Evolutionary conservation across 1,140 invertebrate species (phyloP).

Genomic region (Aleiodes sp.): DNA sequence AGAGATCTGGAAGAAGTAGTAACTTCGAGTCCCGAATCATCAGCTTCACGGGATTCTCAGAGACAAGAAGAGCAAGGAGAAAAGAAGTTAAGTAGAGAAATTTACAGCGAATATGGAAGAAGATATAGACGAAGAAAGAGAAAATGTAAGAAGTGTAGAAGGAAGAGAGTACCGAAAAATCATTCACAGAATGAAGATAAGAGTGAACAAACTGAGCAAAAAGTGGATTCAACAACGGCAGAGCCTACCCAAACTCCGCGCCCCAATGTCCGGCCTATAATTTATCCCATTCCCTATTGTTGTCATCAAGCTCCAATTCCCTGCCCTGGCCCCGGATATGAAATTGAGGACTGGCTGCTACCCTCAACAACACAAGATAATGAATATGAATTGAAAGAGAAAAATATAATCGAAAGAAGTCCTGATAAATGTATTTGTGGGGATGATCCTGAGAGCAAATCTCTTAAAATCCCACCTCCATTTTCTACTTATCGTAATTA

Average conservation of each 20-base stretch:
- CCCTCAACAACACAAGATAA: not conserved
- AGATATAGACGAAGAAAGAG: not conserved
- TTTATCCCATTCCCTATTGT: not conserved
- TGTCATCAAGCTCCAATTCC: not conserved
- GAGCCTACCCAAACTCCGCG: no score
- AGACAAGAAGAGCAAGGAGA: not conserved
- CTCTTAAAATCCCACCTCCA: no score
- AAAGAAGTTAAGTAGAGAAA: not conserved
- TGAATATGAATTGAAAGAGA: not conserved
- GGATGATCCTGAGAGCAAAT: no score
- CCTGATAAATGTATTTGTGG: not conserved
- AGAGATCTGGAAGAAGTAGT: no score
- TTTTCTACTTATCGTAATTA: no score
- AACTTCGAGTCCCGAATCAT: no score
- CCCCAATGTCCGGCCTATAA: not conserved
- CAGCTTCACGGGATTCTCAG: not conserved
- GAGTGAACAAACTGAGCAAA: not conserved
- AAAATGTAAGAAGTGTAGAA: conserved; percentile 7
- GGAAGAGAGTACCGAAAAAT: not conserved
- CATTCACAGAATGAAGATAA: not conserved
- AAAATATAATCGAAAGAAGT: no score
- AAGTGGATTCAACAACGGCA: not conserved
- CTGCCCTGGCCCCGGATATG: not conserved
- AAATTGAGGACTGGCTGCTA: not conserved
- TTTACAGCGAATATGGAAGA: not conserved